Percentiles rank a stretch among this genome's conserved stretches.
These are phyloP conservation scores for Anguilla japonica DNA, from an alignment of 2,113 vertebrate genomes.

Conservation along the genomic window DNA sequence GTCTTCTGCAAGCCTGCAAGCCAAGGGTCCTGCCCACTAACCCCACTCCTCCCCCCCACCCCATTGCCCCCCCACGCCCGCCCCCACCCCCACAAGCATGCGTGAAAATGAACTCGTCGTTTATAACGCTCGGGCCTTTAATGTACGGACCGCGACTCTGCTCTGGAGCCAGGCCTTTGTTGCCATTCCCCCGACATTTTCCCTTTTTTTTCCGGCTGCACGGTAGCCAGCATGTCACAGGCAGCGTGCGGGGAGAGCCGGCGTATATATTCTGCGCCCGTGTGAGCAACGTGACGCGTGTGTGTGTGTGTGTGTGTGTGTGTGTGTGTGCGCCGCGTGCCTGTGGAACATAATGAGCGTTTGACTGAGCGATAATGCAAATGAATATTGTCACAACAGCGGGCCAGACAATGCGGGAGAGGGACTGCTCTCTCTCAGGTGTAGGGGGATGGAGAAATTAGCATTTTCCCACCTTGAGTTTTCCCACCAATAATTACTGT, in stretches of 20 bases:
- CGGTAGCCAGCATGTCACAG: neutral
- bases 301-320: slow-evolving; percentile 7
- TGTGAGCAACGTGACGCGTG: neutral
- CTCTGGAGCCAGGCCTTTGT: neutral
- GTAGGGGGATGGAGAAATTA: slow-evolving; percentile 24
- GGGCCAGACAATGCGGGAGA: slow-evolving; percentile 27
- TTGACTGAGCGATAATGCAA: slow-evolving; percentile 46
- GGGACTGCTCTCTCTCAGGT: neutral
- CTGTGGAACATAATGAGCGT: slow-evolving; percentile 33
- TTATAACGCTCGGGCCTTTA: neutral
- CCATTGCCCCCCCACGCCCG: neutral
- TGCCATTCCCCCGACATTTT: neutral
- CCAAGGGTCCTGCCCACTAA: neutral
- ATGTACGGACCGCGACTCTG: neutral
- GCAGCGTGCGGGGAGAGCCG: neutral
- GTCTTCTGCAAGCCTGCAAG: neutral
- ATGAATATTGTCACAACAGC: slow-evolving; percentile 50
- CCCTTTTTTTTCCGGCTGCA: neutral
- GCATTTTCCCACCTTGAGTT: slow-evolving; percentile 39
- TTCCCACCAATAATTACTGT: slow-evolving; percentile 27
- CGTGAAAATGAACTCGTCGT: slow-evolving; percentile 4
- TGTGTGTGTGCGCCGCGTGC: neutral
- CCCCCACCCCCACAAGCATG: slow-evolving; percentile 1
- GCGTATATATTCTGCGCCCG: neutral
- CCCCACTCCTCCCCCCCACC: neutral